phyloP scores from a whole-genome alignment of 2,888 invertebrate genomes.

The Balanococcus diminutus region DNA sequence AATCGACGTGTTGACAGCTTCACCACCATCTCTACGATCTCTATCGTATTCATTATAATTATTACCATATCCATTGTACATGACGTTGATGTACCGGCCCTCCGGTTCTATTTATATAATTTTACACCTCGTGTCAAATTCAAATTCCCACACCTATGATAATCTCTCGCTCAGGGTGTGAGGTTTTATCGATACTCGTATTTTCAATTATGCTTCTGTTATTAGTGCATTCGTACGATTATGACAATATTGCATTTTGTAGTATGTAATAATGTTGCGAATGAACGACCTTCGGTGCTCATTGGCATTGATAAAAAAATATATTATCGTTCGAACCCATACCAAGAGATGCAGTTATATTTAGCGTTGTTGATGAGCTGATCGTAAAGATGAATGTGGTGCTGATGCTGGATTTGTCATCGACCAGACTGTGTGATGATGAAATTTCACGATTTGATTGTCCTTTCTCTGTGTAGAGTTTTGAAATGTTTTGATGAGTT shows the following conservation, averaged over 20 bases:
- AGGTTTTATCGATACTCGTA: neutral
- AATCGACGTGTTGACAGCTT: neutral
- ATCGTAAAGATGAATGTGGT: neutral
- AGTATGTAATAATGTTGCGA: conserved; percentile 3
- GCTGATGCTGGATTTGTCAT: neutral
- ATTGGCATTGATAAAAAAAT: conserved; percentile 7
- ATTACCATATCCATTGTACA: no score
- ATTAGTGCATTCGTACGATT: neutral
- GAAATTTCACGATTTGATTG: neutral
- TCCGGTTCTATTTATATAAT: neutral
- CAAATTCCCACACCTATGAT: neutral
- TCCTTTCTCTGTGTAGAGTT: neutral
- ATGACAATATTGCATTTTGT: neutral
- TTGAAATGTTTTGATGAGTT: no score
- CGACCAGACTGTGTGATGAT: neutral
- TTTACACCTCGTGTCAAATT: neutral
- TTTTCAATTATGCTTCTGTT: neutral
- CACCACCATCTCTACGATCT: no score
- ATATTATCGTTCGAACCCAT: neutral
- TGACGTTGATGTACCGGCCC: neutral
- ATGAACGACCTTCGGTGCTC: neutral
- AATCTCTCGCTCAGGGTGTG: neutral
- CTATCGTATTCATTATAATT: no score
- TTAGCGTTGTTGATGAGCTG: neutral
- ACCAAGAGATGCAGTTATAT: neutral